Conservation (phyloP, 2,888 invertebrate species). For the Dicycla oo region DNA sequence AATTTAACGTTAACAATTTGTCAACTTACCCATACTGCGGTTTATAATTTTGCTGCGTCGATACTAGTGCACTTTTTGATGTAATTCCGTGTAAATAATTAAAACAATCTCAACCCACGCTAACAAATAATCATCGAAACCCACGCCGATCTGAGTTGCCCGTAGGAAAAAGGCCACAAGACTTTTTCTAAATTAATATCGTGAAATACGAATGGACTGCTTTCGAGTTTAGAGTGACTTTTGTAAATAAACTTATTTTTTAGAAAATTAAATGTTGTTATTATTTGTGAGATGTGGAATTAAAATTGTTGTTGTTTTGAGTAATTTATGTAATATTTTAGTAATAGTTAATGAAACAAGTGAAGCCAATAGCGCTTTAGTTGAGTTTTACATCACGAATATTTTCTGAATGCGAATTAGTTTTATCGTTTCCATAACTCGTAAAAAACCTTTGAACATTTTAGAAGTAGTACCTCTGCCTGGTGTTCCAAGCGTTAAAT, state of each 20-base stretch:
- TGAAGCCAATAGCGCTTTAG: neutral
- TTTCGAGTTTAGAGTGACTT: constrained; percentile 27
- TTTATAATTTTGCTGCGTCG: constrained; percentile 58
- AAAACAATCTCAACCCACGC: constrained; percentile 84
- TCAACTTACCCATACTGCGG: constrained; percentile 78
- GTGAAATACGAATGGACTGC: neutral
- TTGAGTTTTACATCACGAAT: neutral
- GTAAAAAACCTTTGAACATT: neutral
- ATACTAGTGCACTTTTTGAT: constrained; percentile 66
- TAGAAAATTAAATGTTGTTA: neutral
- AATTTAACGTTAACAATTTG: constrained; percentile 49
- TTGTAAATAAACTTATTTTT: neutral
- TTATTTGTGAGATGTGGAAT: neutral
- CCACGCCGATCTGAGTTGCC: constrained; percentile 88
- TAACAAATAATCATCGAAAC: constrained; percentile 82
- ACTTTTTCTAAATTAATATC: too few relatives aligned
- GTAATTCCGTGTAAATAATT: constrained; percentile 71
- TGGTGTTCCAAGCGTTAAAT: constrained; percentile 35
- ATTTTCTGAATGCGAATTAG: neutral
- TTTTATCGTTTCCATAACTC: neutral
- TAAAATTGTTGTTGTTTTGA: neutral
- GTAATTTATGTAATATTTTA: neutral
- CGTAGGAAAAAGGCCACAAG: constrained; percentile 54
- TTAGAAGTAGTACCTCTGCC: constrained; percentile 16
- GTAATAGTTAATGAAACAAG: neutral